Conservation (phyloP, 2,113 vertebrate genomes). For the Grantiella picta region DNA sequence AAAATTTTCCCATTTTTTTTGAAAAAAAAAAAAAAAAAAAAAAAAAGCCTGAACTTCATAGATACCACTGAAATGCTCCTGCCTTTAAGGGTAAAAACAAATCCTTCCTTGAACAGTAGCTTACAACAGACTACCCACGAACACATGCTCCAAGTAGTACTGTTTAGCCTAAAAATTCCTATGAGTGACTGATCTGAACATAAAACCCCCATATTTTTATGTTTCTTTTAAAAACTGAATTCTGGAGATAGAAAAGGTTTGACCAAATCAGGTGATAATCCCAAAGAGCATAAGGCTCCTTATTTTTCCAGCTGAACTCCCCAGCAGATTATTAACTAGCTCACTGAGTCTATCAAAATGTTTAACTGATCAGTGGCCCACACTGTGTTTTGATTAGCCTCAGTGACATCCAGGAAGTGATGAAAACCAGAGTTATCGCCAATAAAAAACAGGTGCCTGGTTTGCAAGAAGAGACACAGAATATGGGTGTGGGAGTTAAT, state of each 20-base stretch:
- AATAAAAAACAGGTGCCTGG: background rate
- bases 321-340: background rate
- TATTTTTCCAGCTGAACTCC: background rate
- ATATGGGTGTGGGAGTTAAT: background rate
- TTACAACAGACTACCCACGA: background rate
- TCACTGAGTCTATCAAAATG: background rate
- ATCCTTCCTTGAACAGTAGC: background rate
- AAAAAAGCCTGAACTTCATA: background rate
- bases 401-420: background rate
- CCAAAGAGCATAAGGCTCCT: background rate
- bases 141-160: background rate
- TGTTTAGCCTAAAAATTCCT: background rate
- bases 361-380: background rate
- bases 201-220: background rate
- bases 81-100: background rate
- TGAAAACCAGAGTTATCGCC: background rate
- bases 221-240: background rate
- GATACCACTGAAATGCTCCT: background rate
- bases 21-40: background rate
- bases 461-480: background rate
- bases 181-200: background rate
- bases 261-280: background rate
- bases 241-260: background rate
- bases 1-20: too few species aligned
- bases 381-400: background rate